These are phyloP conservation scores for Anthoscopus minutus DNA, from an alignment of 2,113 vertebrate species.

Conservation along the genomic window DNA sequence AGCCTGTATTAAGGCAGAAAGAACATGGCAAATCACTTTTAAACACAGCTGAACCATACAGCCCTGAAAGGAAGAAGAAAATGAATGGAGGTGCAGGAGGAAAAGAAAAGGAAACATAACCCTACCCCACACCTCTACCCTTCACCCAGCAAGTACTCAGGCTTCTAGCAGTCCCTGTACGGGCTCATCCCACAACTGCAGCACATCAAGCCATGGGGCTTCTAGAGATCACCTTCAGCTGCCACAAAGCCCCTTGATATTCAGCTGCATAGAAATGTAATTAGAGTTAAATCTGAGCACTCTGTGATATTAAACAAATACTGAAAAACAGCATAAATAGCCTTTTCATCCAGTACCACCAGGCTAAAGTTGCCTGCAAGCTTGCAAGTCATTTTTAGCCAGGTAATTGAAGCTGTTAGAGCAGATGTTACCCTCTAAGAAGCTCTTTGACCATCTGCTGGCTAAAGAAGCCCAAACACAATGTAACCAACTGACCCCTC, in stretches of 20 bases:
- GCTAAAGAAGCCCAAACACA: background rate
- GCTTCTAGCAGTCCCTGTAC: background rate
- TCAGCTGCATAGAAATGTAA: background rate
- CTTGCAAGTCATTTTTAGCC: background rate
- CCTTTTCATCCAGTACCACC: background rate
- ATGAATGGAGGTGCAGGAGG: accelerated
- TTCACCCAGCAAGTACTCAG: background rate
- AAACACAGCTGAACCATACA: background rate
- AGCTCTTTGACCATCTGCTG: background rate
- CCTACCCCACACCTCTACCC: background rate
- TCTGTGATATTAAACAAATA: background rate
- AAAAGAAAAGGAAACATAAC: background rate
- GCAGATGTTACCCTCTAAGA: background rate
- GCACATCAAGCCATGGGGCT: background rate
- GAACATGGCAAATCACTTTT: background rate
- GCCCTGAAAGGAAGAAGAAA: background rate
- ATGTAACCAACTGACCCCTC: background rate
- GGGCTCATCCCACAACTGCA: background rate
- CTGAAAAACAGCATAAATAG: background rate
- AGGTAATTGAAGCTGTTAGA: background rate
- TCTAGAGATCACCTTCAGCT: background rate
- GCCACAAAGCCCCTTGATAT: background rate
- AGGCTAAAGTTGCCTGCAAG: background rate
- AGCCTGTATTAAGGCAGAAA: background rate
- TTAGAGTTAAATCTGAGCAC: background rate